Conservation (phyloP, 2,888 invertebrate genomes). For the Apotomis capreana region DNA sequence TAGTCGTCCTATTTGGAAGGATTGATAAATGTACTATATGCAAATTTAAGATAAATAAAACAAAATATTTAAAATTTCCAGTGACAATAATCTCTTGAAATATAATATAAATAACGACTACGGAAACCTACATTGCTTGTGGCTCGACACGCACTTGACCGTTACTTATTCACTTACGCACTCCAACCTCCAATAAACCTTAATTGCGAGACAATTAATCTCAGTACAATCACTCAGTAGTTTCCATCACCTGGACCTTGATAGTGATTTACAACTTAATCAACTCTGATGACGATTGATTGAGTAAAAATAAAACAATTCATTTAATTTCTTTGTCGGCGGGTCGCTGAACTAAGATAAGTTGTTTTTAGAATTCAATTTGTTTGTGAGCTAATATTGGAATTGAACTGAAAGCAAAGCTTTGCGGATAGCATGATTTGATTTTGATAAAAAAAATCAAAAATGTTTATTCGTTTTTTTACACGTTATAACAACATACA, state of each 20-base stretch:
- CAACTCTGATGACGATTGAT: slow-evolving; percentile 34
- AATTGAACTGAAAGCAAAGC: neutral
- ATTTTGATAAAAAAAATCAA: too few relatives aligned
- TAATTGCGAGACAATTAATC: slow-evolving; percentile 13
- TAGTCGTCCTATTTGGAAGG: too few relatives aligned
- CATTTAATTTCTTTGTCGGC: slow-evolving; percentile 12
- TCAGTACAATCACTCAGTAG: slow-evolving; percentile 5
- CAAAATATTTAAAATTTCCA: too few relatives aligned
- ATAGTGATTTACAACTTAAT: slow-evolving; percentile 35
- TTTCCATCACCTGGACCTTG: slow-evolving; percentile 29
- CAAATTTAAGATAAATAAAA: too few relatives aligned
- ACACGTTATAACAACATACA: too few relatives aligned
- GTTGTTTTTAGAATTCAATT: slow-evolving; percentile 11
- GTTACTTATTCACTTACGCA: neutral
- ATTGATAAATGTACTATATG: too few relatives aligned
- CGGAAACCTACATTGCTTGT: too few relatives aligned
- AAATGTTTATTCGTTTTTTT: too few relatives aligned
- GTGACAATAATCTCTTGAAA: too few relatives aligned
- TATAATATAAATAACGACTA: too few relatives aligned
- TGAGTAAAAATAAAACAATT: slow-evolving; percentile 9
- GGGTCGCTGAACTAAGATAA: slow-evolving; percentile 20
- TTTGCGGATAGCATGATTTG: too few relatives aligned
- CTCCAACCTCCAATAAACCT: slow-evolving; percentile 9
- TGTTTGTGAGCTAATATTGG: slow-evolving; percentile 3
- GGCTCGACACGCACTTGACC: too few relatives aligned